Base-by-base conservation (phyloP, 2,888 invertebrate genomes). In the Chaetogeoica ovagalla region DNA sequence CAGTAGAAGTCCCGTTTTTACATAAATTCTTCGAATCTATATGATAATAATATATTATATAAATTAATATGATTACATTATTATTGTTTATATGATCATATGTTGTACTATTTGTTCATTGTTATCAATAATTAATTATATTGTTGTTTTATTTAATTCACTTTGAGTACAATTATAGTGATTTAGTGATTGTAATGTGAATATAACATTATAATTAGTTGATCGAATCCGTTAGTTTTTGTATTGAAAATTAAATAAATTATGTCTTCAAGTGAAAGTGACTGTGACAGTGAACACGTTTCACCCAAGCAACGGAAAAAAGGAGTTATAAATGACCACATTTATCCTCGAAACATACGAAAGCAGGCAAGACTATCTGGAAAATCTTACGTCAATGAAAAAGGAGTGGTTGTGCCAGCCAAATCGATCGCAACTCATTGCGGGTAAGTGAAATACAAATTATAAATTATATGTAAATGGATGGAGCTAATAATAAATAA, bases 311-410 rank as follows among this genome's bases (percentile, higher is more conserved):
- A 13, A 62, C 60, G 30, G 30, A 62, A 62, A 62, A 62, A 62
- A 62, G 23, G 30, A 62, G 30, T 62, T 62, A 15, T 62, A 5
- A 62, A 62, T 62, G 60, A 62, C 23, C 30, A 62, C 30, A 13
- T 62, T 62, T 62, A 62, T 62, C 60, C 60, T 62, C 30, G 15
- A 62, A 62, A 62, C 30, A 62, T 62, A 62, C 60, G 23, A 62
- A 62, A 62, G 30, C 60, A 62, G 13, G 60, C 23, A 0, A 62
- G 60, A 30, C 23, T 62, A 30, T 30, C 30, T 30, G 23, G 15
- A 62, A 23, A 62, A 62, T 62, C 30, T 30, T 62, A 30, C 60
- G 23, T 62, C n/a, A 62, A 62, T 13, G 60, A 62, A 30, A 62
- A 30, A 62, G 60, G 60, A 60, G 60, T 23, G 60, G 1, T 11